phyloP scores from a whole-genome alignment of 2,113 vertebrate genomes.

The Carlito syrichta region DNA sequence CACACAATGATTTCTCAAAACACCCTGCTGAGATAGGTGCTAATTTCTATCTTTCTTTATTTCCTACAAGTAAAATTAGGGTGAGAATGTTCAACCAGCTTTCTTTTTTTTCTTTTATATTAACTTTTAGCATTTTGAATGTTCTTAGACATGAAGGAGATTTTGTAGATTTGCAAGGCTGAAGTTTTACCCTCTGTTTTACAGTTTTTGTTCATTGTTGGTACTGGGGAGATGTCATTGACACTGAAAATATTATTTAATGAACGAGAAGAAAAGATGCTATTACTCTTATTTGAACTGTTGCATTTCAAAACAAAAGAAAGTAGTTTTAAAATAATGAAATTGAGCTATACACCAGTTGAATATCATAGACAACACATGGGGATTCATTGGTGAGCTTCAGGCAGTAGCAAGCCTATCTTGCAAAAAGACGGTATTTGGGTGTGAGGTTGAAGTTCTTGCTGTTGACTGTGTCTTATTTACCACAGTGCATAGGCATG shows the following conservation, averaged over 20 bases:
- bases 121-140: constrained; percentile 42
- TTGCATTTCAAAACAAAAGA: constrained; percentile 12
- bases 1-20: constrained; percentile 43
- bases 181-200: background rate
- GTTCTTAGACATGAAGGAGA: constrained; percentile 50
- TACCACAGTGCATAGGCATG: background rate
- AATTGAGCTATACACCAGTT: background rate
- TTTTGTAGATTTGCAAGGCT: background rate
- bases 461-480: background rate
- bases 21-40: constrained; percentile 33
- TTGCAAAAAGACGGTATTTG: background rate
- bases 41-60: constrained; percentile 54
- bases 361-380: accelerated
- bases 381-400: background rate
- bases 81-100: background rate
- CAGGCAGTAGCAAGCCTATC: background rate
- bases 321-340: background rate
- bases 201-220: background rate
- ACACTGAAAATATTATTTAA: background rate
- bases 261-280: background rate
- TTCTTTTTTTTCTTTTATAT: constrained; percentile 3
- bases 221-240: background rate
- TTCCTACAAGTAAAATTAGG: constrained; percentile 60
- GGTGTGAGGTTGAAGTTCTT: background rate
- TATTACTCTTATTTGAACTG: background rate